Percentiles rank a stretch among this genome's conserved stretches.
Evolutionary conservation across 2,888 invertebrate species (phyloP).

Genomic region (Cataglyphis cursor): DNA sequence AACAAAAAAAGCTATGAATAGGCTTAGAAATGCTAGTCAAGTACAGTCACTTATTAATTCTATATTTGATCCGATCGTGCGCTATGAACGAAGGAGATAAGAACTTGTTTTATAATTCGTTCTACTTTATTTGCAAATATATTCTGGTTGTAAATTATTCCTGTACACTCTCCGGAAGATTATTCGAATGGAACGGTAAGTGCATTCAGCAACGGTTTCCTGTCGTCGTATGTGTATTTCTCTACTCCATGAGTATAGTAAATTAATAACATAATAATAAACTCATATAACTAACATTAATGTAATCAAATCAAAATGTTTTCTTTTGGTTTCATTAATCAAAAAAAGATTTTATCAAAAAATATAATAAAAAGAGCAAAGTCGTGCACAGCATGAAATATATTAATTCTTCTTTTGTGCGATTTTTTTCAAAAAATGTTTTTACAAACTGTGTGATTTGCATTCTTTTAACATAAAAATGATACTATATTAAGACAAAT

Average conservation of each 20-base stretch:
- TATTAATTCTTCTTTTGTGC: not conserved
- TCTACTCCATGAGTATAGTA: not conserved
- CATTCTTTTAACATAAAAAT: not conserved
- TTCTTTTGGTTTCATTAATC: not conserved
- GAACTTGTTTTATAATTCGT: conserved; percentile 35
- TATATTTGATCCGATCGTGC: not conserved
- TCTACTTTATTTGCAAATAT: conserved; percentile 39
- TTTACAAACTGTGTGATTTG: not conserved
- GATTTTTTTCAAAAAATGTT: not conserved
- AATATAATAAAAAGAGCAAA: not conserved
- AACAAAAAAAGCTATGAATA: not conserved
- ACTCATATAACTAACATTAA: not conserved
- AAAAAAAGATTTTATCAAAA: not conserved
- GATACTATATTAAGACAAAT: not conserved
- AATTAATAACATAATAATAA: conserved; percentile 12
- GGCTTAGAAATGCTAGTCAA: not conserved
- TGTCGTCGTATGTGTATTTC: conserved; percentile 20
- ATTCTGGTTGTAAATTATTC: conserved; percentile 36
- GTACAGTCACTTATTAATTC: not conserved
- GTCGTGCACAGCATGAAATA: not conserved
- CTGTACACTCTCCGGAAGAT: conserved; percentile 48
- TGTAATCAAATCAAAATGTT: not conserved
- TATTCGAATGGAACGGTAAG: conserved; percentile 44
- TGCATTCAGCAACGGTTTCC: conserved; percentile 16
- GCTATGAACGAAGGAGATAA: not conserved